phyloP scores from a whole-genome alignment of 2,797 vertebrate genomes.

The Buceros bicornis region DNA sequence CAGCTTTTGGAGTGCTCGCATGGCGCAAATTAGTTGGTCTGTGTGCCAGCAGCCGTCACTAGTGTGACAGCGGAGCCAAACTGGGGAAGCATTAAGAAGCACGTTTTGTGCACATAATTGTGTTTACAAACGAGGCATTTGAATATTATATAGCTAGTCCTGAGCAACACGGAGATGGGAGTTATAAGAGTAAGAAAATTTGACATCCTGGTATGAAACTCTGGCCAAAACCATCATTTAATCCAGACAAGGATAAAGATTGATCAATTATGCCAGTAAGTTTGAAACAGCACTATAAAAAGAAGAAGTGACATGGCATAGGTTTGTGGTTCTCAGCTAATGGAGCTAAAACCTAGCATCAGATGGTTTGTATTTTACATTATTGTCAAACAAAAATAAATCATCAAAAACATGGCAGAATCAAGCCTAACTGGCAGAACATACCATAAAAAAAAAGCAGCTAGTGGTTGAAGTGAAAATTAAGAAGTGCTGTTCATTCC shows the following conservation, averaged over 20 bases:
- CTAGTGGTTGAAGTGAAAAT: slow-evolving; percentile 62
- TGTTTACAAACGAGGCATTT: slow-evolving; percentile 70
- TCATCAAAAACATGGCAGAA: slow-evolving; percentile 73
- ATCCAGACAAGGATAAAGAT: slow-evolving; percentile 66
- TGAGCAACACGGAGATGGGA: slow-evolving; percentile 6
- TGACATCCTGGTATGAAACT: slow-evolving; percentile 28
- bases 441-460: slow-evolving; percentile 40
- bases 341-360: slow-evolving; percentile 38
- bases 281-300: slow-evolving; percentile 64
- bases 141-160: slow-evolving; percentile 53
- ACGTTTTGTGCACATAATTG: slow-evolving; percentile 45
- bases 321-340: slow-evolving; percentile 52
- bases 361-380: slow-evolving; percentile 60
- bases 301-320: slow-evolving; percentile 53
- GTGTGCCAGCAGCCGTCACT: slow-evolving; percentile 42
- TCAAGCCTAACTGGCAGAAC: slow-evolving; percentile 56
- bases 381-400: slow-evolving; percentile 75
- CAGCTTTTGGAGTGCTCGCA: slow-evolving; percentile 34
- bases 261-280: slow-evolving; percentile 67
- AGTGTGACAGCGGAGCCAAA: slow-evolving; percentile 40
- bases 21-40: slow-evolving; percentile 15
- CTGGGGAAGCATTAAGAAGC: slow-evolving; percentile 41
- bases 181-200: slow-evolving; percentile 61
- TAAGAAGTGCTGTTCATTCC: slow-evolving; percentile 57
- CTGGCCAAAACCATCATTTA: slow-evolving; percentile 66